Evolutionary conservation across 2,113 vertebrate species (phyloP).

Genomic region (Ceyx cyanopectus): DNA sequence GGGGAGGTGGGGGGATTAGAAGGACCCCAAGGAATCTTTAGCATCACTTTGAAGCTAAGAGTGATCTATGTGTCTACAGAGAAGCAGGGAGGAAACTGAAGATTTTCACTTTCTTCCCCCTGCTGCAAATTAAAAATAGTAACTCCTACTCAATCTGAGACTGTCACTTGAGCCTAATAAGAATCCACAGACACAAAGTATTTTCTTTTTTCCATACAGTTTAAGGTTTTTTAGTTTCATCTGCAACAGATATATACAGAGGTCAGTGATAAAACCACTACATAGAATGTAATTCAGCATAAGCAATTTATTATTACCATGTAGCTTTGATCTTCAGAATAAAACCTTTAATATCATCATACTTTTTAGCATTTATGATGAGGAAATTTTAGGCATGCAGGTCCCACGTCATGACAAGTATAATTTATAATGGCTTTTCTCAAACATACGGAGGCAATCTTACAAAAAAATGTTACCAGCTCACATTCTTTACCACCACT

Average conservation of each 20-base stretch:
- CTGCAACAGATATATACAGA: background rate
- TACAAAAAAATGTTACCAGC: conserved; percentile 13
- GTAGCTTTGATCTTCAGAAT: conserved; percentile 29
- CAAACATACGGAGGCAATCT: background rate
- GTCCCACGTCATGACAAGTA: conserved; percentile 10
- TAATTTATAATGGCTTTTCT: conserved; percentile 36
- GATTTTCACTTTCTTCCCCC: background rate
- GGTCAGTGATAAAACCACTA: background rate
- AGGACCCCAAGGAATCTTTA: background rate
- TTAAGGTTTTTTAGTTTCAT: background rate
- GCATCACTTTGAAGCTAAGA: background rate
- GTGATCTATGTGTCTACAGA: background rate
- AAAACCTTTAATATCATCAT: background rate
- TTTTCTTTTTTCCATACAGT: background rate
- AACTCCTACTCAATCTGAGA: background rate
- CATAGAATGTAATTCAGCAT: background rate
- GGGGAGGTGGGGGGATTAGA: background rate
- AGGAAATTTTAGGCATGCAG: background rate
- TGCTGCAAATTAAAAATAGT: background rate
- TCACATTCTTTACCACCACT: background rate
- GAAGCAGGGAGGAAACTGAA: background rate
- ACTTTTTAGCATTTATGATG: conserved; percentile 46
- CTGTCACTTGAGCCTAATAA: background rate
- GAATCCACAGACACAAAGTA: background rate
- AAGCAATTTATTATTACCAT: conserved; percentile 9